Percentiles rank a stretch among this genome's conserved stretches.
Conservation (phyloP, 2,888 invertebrate species). For the Mesochorus sp. region DNA sequence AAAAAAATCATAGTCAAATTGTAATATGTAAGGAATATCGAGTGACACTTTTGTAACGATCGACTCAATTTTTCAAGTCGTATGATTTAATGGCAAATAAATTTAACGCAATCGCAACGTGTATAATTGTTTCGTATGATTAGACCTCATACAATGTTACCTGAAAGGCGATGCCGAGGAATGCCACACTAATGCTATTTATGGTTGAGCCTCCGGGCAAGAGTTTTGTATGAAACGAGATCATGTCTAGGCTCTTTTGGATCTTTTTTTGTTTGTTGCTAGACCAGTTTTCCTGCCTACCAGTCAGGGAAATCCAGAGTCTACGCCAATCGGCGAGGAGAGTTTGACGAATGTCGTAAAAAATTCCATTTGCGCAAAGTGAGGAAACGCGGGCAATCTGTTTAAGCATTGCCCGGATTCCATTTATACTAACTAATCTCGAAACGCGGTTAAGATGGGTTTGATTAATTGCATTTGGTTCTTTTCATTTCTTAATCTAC, state of each 20-base stretch:
- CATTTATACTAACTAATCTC: not conserved
- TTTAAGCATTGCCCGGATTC: constrained; percentile 29
- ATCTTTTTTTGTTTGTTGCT: constrained; percentile 6
- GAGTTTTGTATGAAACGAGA: constrained; percentile 46
- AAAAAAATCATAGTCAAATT: too few relatives aligned
- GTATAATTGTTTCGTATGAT: constrained; percentile 42
- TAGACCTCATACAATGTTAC: constrained; percentile 51
- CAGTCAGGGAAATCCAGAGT: constrained; percentile 33
- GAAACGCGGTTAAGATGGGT: not conserved
- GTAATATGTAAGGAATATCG: not conserved
- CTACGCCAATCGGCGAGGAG: constrained; percentile 9
- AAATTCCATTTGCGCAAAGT: constrained; percentile 38
- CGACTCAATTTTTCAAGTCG: too few relatives aligned
- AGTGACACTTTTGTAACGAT: not conserved
- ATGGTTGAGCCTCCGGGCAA: constrained; percentile 35
- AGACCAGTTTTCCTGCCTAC: constrained; percentile 43
- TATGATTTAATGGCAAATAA: constrained; percentile 28
- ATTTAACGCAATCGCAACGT: not conserved
- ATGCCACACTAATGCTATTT: constrained; percentile 49
- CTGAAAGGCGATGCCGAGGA: constrained; percentile 45
- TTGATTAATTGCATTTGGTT: constrained; percentile 32
- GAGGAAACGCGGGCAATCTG: constrained; percentile 23
- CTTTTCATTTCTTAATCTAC: constrained; percentile 51
- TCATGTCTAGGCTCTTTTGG: constrained; percentile 23
- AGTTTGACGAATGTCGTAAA: constrained; percentile 18